Evolutionary conservation across 2,797 vertebrate species (phyloP).

Genomic region (Sphenodon punctatus): DNA sequence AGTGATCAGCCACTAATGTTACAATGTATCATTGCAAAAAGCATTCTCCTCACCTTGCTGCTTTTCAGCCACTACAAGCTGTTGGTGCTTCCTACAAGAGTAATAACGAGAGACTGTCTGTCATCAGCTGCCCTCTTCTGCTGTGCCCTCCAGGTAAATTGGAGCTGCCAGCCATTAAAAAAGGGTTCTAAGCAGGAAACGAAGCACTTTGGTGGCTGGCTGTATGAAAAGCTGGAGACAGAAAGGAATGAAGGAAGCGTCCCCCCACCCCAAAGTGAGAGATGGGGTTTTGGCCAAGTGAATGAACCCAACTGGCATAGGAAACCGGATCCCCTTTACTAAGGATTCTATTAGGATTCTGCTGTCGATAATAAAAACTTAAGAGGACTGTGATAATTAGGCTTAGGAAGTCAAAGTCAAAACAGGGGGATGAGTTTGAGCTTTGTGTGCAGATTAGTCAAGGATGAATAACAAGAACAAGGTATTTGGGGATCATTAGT

Average conservation of each 20-base stretch:
- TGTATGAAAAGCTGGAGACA: conserved; percentile 11
- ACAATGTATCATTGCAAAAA: conserved; percentile 40
- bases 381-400: background rate
- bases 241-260: conserved; percentile 34
- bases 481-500: background rate
- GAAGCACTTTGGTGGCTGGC: conserved; percentile 36
- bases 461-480: background rate
- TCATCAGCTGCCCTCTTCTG: conserved; percentile 49
- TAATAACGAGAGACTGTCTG: conserved; percentile 41
- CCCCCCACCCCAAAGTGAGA: conserved; percentile 10
- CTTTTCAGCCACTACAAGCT: conserved; percentile 31
- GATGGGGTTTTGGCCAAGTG: background rate
- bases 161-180: conserved; percentile 68
- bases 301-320: background rate
- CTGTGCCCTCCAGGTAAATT: conserved; percentile 75
- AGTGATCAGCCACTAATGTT: conserved; percentile 40
- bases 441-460: rapidly evolving
- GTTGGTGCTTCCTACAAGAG: conserved; percentile 37
- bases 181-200: conserved; percentile 74
- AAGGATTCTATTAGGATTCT: too few relatives aligned
- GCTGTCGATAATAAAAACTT: background rate
- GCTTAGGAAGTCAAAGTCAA: background rate
- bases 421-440: background rate
- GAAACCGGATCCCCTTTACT: background rate
- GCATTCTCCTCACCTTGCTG: background rate